Evolutionary conservation across 92 coral and sea anemone genomes (phyloP).

Genomic region (Heteractis magnifica): DNA sequence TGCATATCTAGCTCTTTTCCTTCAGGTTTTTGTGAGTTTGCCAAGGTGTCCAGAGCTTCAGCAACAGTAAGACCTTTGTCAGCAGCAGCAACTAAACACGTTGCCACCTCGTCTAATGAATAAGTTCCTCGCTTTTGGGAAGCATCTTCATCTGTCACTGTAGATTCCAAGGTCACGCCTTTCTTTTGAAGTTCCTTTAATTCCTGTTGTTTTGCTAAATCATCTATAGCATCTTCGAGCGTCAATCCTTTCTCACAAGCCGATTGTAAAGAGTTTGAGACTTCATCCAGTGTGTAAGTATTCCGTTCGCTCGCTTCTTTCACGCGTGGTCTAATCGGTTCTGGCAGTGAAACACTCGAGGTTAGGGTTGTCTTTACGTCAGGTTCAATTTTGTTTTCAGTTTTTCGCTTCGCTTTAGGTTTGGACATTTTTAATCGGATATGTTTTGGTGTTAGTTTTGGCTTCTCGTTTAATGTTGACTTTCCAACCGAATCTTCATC

Average conservation of each 20-base stretch:
- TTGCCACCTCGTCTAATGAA: conserved; percentile 60
- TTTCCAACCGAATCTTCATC: conserved; percentile 11
- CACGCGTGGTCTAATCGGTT: background rate
- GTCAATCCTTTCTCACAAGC: conserved; percentile 82
- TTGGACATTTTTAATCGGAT: conserved; percentile 30
- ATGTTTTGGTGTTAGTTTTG: conserved; percentile 34
- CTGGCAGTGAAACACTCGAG: background rate
- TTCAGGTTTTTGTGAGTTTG: conserved; percentile 33
- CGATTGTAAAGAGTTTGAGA: conserved; percentile 71
- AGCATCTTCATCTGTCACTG: conserved; percentile 20
- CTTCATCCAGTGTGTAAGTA: conserved; percentile 88
- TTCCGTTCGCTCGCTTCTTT: conserved; percentile 41
- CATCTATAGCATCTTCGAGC: conserved; percentile 70
- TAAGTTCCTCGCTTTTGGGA: conserved; percentile 65
- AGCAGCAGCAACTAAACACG: conserved; percentile 51
- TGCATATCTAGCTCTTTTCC: background rate
- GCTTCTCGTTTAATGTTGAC: conserved; percentile 3
- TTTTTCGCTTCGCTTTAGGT: background rate
- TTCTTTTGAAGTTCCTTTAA: conserved; percentile 5
- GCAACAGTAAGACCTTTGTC: conserved; percentile 47
- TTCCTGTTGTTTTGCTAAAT: conserved; percentile 54
- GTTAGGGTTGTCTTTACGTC: background rate
- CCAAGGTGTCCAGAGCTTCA: conserved; percentile 55
- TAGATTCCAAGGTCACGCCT: conserved; percentile 17
- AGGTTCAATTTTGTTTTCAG: background rate